Conservation (phyloP, 2,113 vertebrate species). For the Melanotaenia duboulayi region DNA sequence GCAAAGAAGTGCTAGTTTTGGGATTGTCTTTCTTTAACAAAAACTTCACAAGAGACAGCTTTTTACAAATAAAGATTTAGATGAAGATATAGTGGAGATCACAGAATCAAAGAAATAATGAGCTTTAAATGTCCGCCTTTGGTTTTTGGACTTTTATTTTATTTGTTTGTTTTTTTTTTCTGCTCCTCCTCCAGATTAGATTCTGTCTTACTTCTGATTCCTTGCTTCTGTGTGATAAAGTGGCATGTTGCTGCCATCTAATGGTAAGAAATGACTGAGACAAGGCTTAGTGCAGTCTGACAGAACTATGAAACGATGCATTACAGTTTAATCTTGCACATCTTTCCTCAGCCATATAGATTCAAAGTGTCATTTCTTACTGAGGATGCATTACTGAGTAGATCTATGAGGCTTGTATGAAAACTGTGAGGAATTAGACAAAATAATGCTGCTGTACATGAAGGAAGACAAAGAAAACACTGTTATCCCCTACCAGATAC, state of each 20-base stretch:
- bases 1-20: constrained; percentile 18
- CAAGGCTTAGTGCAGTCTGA: neutral
- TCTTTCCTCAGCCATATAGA: neutral
- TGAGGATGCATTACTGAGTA: neutral
- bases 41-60: constrained; percentile 23
- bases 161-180: constrained; percentile 5
- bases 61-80: constrained; percentile 54
- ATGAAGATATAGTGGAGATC: constrained; percentile 65
- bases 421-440: constrained; percentile 25
- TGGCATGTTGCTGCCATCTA: constrained; percentile 76
- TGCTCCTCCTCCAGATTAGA: constrained; percentile 24
- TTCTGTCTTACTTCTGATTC: neutral
- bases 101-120: constrained; percentile 69
- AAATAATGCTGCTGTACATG: neutral
- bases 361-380: constrained; percentile 30
- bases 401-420: neutral
- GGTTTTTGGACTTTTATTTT: neutral
- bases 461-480: too few species aligned
- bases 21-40: neutral
- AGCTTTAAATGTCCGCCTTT: constrained; percentile 61
- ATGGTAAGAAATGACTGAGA: constrained; percentile 6
- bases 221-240: neutral
- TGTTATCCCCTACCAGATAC: too few species aligned
- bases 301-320: constrained; percentile 28
- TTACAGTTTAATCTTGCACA: constrained; percentile 22